These are phyloP conservation scores for Erebia aethiops DNA, from an alignment of 2,888 invertebrate species.

Conservation along the genomic window DNA sequence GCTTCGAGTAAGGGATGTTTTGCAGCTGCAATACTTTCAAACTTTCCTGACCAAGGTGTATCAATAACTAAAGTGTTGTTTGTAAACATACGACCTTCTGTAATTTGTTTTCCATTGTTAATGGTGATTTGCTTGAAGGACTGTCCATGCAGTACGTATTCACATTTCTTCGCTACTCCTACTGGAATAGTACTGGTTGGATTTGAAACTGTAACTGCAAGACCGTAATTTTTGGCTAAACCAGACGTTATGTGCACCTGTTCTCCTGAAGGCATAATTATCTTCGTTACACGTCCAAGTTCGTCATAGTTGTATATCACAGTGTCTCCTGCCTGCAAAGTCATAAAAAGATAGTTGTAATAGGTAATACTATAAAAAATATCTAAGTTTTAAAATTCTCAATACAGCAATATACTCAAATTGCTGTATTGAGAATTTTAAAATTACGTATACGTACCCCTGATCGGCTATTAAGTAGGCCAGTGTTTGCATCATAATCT, in stretches of 20 bases:
- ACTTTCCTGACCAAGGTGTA: conserved; percentile 88
- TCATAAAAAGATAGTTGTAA: conserved; percentile 26
- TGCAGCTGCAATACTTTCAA: conserved; percentile 90
- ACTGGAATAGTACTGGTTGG: conserved; percentile 80
- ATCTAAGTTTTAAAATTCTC: background rate
- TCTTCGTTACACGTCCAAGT: conserved; percentile 92
- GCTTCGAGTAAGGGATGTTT: conserved; percentile 92
- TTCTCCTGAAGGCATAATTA: conserved; percentile 96
- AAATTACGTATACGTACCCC: conserved; percentile 88
- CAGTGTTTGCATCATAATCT: conserved; percentile 95
- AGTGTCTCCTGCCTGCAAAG: conserved; percentile 89
- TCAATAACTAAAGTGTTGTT: conserved; percentile 91
- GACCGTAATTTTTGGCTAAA: conserved; percentile 89
- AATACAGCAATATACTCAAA: background rate
- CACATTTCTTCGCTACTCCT: conserved; percentile 81
- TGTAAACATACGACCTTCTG: conserved; percentile 88
- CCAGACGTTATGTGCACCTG: conserved; percentile 90
- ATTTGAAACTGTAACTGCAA: conserved; percentile 88
- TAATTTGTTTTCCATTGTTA: conserved; percentile 87
- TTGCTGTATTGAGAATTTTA: no score
- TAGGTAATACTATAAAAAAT: background rate
- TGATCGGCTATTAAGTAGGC: conserved; percentile 92
- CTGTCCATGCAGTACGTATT: conserved; percentile 85
- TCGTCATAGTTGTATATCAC: conserved; percentile 96
- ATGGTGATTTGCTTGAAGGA: conserved; percentile 87